Percentiles rank a stretch among this genome's conserved stretches.
Conservation (phyloP, 1,140 invertebrate genomes). For the Apis florea region DNA sequence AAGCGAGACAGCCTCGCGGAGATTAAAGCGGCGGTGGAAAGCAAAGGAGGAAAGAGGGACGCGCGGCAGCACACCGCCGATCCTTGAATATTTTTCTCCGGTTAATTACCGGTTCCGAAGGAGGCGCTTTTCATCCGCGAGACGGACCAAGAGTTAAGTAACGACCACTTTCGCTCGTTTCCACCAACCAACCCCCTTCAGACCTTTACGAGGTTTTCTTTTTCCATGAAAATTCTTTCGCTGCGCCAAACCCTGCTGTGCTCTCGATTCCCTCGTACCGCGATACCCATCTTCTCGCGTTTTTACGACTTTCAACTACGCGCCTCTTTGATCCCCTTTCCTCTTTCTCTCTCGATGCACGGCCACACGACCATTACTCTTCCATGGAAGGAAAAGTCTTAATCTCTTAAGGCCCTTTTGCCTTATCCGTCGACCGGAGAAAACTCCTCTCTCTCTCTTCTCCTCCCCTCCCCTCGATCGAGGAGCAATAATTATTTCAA, state of each 20-base stretch:
- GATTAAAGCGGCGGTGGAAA: conserved; percentile 6
- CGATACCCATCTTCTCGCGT: conserved; percentile 45
- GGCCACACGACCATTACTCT: conserved; percentile 8
- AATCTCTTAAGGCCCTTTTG: too few species aligned
- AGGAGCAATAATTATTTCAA: conserved; percentile 64
- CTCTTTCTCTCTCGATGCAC: not conserved
- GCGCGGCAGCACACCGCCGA: not conserved
- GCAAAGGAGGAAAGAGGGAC: not conserved
- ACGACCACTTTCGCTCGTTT: conserved; percentile 62
- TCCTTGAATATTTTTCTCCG: conserved; percentile 46
- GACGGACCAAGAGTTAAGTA: conserved; percentile 53
- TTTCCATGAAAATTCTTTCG: conserved; percentile 48
- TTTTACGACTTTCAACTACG: conserved; percentile 42
- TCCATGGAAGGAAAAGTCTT: too few species aligned
- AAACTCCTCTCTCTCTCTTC: not conserved
- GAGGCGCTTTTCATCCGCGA: conserved; percentile 47
- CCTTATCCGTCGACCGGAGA: conserved; percentile 22
- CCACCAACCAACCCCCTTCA: conserved; percentile 24
- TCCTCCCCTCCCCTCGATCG: not conserved
- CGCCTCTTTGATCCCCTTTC: conserved; percentile 14
- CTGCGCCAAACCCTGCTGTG: too few species aligned
- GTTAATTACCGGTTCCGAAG: conserved; percentile 49
- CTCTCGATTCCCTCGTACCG: not conserved
- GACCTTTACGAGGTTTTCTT: not conserved
- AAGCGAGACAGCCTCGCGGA: conserved; percentile 1